Evolutionary conservation across 1,140 invertebrate genomes (phyloP).

Genomic region (Heliothis virescens): DNA sequence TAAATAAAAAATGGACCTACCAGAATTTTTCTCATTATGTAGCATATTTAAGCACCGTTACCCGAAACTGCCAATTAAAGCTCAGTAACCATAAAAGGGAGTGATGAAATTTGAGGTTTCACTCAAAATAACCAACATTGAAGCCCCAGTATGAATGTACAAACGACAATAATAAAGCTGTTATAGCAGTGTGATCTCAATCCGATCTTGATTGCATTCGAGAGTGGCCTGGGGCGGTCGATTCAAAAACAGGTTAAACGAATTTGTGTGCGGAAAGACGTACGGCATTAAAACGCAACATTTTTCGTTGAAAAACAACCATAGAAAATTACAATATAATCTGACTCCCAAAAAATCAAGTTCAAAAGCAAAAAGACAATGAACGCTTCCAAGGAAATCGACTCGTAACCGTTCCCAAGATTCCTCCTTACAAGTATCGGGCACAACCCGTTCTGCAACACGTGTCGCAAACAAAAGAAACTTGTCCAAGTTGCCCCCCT

Average conservation of each 20-base stretch:
- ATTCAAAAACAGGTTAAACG: constrained; percentile 50
- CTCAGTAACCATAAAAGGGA: constrained; percentile 19
- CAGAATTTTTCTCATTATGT: constrained; percentile 31
- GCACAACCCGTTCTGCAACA: constrained; percentile 84
- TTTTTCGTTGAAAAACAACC: constrained; percentile 51
- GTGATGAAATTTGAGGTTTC: constrained; percentile 37
- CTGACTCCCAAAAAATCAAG: constrained; percentile 60
- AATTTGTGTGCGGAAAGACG: constrained; percentile 48
- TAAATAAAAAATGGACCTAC: constrained; percentile 41
- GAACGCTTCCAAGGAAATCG: constrained; percentile 67
- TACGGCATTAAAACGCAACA: constrained; percentile 40
- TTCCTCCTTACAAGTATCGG: constrained; percentile 78
- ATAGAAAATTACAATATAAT: constrained; percentile 59
- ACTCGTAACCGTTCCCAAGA: constrained; percentile 67
- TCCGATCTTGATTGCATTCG: constrained; percentile 51
- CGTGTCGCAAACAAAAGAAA: constrained; percentile 85
- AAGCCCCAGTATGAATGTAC: constrained; percentile 29
- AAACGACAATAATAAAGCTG: constrained; percentile 50
- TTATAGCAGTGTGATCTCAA: constrained; percentile 51
- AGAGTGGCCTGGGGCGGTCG: constrained; percentile 43
- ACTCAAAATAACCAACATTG: constrained; percentile 39
- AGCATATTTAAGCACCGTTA: constrained; percentile 40
- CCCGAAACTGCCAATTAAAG: constrained; percentile 44
- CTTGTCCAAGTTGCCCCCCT: constrained; percentile 70
- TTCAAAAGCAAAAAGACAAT: constrained; percentile 65